Evolutionary conservation across 2,888 invertebrate genomes (phyloP).

Genomic region (Leptopilina drosophilae): DNA sequence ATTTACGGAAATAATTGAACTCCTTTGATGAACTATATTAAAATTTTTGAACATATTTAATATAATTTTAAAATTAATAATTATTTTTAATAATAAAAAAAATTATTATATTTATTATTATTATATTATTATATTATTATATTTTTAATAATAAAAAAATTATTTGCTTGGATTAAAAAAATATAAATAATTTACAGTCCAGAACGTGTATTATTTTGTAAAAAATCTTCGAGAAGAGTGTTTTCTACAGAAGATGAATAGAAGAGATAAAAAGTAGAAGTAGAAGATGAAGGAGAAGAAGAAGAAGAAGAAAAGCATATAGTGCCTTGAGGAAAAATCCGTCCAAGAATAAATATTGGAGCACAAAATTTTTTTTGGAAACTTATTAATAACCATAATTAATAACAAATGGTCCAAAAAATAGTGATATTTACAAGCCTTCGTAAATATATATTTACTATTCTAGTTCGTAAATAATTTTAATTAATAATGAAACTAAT

Average conservation of each 20-base stretch:
- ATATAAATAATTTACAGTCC: slow-evolving; percentile 59
- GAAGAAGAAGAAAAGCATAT: not conserved
- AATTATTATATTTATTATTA: too few relatives aligned
- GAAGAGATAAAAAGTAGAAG: not conserved
- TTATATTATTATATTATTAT: not conserved
- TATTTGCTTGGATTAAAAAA: not conserved
- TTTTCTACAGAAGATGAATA: not conserved
- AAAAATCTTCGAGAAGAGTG: slow-evolving; percentile 49
- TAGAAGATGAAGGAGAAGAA: not conserved
- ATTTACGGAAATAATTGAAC: too few relatives aligned
- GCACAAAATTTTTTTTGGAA: slow-evolving; percentile 15
- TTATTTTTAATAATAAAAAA: too few relatives aligned
- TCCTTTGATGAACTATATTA: too few relatives aligned
- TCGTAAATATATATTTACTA: slow-evolving; percentile 8
- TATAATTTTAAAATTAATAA: too few relatives aligned
- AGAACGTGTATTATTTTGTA: slow-evolving; percentile 68
- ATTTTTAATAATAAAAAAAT: not conserved
- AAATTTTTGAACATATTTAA: too few relatives aligned
- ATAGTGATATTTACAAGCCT: slow-evolving; percentile 30
- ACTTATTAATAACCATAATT: not conserved
- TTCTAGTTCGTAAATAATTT: slow-evolving; percentile 2
- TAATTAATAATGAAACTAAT: not conserved
- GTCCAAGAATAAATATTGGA: not conserved
- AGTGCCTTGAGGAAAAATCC: slow-evolving; percentile 17
- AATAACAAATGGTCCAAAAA: slow-evolving; percentile 30